phyloP scores from a whole-genome alignment of 2,888 invertebrate species.

The Hirtodrosophila duncani region DNA sequence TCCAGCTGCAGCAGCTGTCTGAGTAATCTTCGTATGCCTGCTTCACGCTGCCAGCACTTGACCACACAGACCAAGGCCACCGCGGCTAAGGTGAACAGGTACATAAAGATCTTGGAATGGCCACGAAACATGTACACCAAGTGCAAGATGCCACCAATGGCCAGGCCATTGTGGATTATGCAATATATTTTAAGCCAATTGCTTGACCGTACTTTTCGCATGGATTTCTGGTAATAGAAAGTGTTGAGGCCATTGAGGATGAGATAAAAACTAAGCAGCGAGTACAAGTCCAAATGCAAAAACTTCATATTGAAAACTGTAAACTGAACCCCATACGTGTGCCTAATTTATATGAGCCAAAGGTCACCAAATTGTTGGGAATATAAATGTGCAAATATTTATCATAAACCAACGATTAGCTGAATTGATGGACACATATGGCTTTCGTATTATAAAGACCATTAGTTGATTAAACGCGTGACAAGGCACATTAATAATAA shows the following conservation, averaged over 20 bases:
- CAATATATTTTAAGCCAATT: conserved; percentile 10
- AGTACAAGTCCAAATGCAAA: not conserved
- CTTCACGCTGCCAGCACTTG: conserved; percentile 13
- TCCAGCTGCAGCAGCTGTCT: conserved; percentile 10
- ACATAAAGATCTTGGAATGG: conserved; percentile 5
- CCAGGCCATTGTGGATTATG: conserved; percentile 15
- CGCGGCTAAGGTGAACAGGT: conserved; percentile 5
- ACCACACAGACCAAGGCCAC: not conserved
- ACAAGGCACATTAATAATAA: too few relatives aligned
- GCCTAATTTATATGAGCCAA: too few relatives aligned
- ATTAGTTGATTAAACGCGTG: too few relatives aligned
- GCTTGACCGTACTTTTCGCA: not conserved
- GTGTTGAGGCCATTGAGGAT: conserved; percentile 22
- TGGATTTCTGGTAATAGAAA: conserved; percentile 2
- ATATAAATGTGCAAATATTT: too few relatives aligned
- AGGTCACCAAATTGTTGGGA: too few relatives aligned
- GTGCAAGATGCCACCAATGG: not conserved
- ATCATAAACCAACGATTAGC: not conserved
- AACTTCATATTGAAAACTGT: not conserved
- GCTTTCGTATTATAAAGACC: too few relatives aligned
- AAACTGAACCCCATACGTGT: too few relatives aligned
- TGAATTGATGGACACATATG: not conserved
- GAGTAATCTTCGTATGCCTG: conserved; percentile 1
- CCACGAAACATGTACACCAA: conserved; percentile 10
- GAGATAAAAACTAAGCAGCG: conserved; percentile 9